A percentile compares a stretch with the other conserved stretches of the same genome.
Conservation (phyloP, 2,888 invertebrate species). For the Prosapia bicincta region DNA sequence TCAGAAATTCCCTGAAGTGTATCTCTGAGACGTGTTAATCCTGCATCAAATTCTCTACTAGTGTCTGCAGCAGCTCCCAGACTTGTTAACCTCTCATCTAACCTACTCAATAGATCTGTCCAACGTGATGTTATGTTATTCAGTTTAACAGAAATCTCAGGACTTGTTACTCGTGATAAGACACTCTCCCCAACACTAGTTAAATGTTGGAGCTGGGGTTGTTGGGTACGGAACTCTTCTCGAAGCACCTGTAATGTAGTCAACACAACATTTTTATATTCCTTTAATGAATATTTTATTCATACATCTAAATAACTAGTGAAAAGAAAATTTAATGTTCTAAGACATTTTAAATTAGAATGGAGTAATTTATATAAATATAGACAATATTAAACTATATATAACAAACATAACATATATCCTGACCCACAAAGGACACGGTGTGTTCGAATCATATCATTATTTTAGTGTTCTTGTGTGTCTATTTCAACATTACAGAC, state of each 20-base stretch:
- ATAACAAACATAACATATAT: too few relatives aligned
- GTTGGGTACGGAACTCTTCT: conserved; percentile 92
- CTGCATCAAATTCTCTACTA: conserved; percentile 89
- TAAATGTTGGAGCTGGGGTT: conserved; percentile 83
- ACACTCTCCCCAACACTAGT: conserved; percentile 77
- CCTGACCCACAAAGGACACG: too few relatives aligned
- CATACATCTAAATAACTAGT: neutral
- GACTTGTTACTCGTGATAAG: conserved; percentile 52
- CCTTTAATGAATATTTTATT: neutral
- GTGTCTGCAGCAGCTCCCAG: conserved; percentile 90
- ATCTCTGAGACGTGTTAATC: conserved; percentile 74
- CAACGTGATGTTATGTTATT: conserved; percentile 61
- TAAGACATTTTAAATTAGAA: too few relatives aligned
- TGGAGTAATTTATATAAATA: too few relatives aligned
- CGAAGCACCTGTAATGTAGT: conserved; percentile 75
- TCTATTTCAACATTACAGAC: too few relatives aligned
- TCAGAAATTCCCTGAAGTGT: conserved; percentile 87
- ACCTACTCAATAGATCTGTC: conserved; percentile 56
- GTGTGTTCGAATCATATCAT: too few relatives aligned
- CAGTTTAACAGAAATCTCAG: conserved; percentile 66
- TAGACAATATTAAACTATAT: too few relatives aligned
- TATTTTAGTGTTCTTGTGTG: too few relatives aligned
- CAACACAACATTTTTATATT: neutral
- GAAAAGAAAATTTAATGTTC: too few relatives aligned
- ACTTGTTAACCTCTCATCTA: conserved; percentile 85